Evolutionary conservation across 2,113 vertebrate species (phyloP).

Genomic region (Oxyura jamaicensis): DNA sequence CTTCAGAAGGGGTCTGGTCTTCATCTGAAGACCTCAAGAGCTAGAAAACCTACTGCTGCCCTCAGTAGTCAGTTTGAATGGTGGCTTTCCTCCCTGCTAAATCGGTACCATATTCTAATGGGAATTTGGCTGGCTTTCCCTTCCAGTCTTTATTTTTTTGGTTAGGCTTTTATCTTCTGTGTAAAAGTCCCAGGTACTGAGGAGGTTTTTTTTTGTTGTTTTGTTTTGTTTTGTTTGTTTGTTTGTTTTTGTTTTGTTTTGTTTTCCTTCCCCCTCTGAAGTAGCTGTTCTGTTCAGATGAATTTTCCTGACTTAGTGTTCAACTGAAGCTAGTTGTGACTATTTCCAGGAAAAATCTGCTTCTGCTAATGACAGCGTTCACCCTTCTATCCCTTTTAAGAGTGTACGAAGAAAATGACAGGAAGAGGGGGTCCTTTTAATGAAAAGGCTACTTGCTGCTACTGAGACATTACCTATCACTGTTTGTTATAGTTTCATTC

Average conservation of each 20-base stretch:
- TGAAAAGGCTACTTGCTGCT: background rate
- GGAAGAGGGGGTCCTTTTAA: background rate
- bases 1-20: slow-evolving; percentile 38
- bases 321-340: background rate
- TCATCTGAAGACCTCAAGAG: slow-evolving; percentile 45
- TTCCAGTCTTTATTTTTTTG: background rate
- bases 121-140: background rate
- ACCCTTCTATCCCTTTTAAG: background rate
- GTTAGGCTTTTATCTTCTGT: background rate
- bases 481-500: background rate
- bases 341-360: background rate
- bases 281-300: background rate
- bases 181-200: background rate
- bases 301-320: background rate
- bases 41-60: slow-evolving; percentile 21
- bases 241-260: background rate
- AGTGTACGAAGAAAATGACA: background rate
- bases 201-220: background rate
- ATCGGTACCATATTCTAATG: background rate
- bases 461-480: background rate
- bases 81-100: slow-evolving; percentile 41
- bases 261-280: background rate
- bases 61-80: slow-evolving; percentile 36
- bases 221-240: background rate
- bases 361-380: background rate